Conservation (phyloP, 2,113 vertebrate species). For the Manacus vitellinus region DNA sequence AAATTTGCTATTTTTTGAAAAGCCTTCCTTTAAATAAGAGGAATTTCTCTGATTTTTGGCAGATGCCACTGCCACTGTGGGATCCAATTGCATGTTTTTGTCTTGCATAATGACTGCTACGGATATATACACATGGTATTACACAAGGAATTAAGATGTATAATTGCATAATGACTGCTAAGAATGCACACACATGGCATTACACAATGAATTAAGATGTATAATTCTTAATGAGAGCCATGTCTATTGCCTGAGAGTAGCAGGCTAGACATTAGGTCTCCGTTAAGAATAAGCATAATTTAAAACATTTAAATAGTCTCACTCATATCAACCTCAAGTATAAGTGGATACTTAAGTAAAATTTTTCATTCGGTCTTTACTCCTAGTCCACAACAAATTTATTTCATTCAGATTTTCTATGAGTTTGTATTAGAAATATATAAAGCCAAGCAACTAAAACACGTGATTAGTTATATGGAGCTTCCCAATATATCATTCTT, state of each 20-base stretch:
- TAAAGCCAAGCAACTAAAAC: not conserved
- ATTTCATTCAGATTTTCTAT: not conserved
- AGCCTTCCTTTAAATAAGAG: not conserved
- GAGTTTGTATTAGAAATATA: not conserved
- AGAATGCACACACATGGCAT: not conserved
- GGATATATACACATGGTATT: not conserved
- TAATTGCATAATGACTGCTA: not conserved
- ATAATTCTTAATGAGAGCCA: not conserved
- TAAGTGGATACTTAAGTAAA: not conserved
- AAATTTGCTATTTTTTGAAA: not conserved
- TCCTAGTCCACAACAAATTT: not conserved
- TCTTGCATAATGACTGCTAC: not conserved
- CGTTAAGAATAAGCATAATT: not conserved
- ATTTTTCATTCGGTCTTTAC: not conserved
- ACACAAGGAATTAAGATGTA: not conserved
- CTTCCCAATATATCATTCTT: fast-evolving
- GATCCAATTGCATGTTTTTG: not conserved
- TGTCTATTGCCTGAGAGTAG: not conserved
- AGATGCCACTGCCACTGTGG: not conserved
- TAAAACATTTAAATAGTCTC: not conserved
- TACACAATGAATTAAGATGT: not conserved
- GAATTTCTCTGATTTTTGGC: not conserved
- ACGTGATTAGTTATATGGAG: not conserved
- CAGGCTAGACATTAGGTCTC: not conserved
- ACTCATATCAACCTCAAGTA: not conserved